phyloP scores from a whole-genome alignment of 2,797 vertebrate genomes.

The Melopsittacus undulatus region DNA sequence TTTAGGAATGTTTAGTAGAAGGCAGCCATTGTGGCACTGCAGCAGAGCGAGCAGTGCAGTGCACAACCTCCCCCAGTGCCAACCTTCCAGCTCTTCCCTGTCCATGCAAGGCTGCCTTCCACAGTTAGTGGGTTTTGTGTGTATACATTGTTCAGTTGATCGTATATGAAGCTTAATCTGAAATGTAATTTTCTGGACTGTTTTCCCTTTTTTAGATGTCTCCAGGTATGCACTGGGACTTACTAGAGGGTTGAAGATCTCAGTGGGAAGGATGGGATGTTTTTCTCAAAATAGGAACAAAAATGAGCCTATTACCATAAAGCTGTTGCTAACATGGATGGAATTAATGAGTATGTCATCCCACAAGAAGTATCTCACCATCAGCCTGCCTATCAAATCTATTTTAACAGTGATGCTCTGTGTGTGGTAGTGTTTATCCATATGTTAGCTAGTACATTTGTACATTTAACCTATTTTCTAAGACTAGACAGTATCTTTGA shows the following conservation, averaged over 20 bases:
- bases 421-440: background rate
- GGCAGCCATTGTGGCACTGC: background rate
- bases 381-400: background rate
- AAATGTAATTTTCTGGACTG: background rate
- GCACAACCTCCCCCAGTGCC: background rate
- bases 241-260: background rate
- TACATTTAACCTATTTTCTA: conserved; percentile 2
- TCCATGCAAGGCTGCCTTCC: background rate
- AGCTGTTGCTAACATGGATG: background rate
- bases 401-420: background rate
- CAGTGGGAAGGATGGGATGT: background rate
- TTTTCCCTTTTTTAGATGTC: background rate
- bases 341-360: background rate
- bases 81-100: background rate
- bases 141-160: background rate
- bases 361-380: background rate
- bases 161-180: background rate
- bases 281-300: background rate
- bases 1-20: conserved; percentile 17
- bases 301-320: background rate
- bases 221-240: background rate
- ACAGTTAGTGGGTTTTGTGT: background rate
- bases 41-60: background rate
- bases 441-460: background rate
- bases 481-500: background rate